Percentiles rank a stretch among this genome's conserved stretches.
Evolutionary conservation across 2,888 invertebrate genomes (phyloP).

Genomic region (Rhogogaster chlorosoma): DNA sequence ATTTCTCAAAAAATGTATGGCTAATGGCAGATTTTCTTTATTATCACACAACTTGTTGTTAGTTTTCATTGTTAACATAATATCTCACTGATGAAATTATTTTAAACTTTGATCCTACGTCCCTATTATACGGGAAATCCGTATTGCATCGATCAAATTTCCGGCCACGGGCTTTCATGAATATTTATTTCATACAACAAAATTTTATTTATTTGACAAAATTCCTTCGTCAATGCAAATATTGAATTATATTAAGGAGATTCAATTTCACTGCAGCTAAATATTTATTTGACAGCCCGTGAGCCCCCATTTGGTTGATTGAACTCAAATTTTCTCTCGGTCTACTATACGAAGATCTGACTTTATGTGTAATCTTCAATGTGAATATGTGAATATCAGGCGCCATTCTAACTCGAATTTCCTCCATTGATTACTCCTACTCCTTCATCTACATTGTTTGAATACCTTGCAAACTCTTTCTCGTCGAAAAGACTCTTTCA

Average conservation of each 20-base stretch:
- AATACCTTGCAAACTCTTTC: conserved; percentile 65
- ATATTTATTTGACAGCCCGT: background rate
- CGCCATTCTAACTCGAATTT: background rate
- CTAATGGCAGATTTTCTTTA: background rate
- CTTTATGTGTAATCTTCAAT: background rate
- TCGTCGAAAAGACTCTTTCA: conserved; percentile 65
- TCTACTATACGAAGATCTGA: background rate
- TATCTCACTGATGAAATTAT: background rate
- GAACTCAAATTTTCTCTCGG: background rate
- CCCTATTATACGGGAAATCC: background rate
- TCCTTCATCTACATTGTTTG: conserved; percentile 45
- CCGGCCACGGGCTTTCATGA: background rate
- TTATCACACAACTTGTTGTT: background rate
- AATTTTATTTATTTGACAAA: background rate
- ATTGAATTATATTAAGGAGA: background rate
- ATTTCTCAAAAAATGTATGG: background rate
- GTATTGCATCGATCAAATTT: background rate
- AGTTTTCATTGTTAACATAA: too few relatives aligned
- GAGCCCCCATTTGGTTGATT: background rate
- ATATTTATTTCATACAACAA: background rate
- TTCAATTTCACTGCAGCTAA: background rate
- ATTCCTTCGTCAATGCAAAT: background rate
- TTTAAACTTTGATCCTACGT: background rate
- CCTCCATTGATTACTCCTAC: background rate
- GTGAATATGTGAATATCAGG: background rate